Percentiles rank a stretch among this genome's conserved stretches.
Evolutionary conservation across 2,888 invertebrate species (phyloP).

Genomic region (Linyphia triangularis): DNA sequence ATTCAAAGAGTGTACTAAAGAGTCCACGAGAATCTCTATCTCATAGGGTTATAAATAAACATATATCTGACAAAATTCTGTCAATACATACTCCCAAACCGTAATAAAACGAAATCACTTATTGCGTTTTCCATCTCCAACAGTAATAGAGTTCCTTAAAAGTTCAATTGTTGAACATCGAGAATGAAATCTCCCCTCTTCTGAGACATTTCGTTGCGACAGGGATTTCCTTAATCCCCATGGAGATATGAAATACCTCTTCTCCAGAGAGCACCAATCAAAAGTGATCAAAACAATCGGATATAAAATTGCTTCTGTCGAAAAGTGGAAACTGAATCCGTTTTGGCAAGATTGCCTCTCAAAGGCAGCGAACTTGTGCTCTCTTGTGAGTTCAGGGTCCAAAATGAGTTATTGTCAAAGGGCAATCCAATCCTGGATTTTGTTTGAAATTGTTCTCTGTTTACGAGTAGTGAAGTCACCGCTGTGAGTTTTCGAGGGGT

Average conservation of each 20-base stretch:
- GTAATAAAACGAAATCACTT: too few species aligned
- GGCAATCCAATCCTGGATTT: neutral
- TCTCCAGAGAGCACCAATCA: slow-evolving; percentile 24
- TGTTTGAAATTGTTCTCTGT: neutral
- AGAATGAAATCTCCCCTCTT: neutral
- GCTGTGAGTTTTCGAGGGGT: too few species aligned
- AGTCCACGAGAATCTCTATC: too few species aligned
- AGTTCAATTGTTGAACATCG: neutral
- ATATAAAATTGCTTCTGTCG: slow-evolving; percentile 20
- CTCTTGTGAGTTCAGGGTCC: neutral
- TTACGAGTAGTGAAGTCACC: neutral
- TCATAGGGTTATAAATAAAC: too few species aligned
- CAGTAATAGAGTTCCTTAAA: neutral
- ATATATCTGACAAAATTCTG: too few species aligned
- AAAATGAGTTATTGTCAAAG: neutral
- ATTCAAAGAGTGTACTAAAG: too few species aligned
- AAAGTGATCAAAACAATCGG: slow-evolving; percentile 36
- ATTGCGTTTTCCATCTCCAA: neutral
- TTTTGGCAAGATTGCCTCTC: neutral
- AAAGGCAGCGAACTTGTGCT: too few species aligned
- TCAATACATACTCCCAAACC: too few species aligned
- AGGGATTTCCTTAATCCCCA: neutral
- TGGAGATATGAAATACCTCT: neutral
- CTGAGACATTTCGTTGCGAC: neutral
- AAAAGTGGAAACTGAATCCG: neutral